Percentiles rank a stretch among this genome's conserved stretches.
These are phyloP conservation scores for Drosophila koepferae DNA, from an alignment of 2,888 invertebrate species.

Conservation along the genomic window DNA sequence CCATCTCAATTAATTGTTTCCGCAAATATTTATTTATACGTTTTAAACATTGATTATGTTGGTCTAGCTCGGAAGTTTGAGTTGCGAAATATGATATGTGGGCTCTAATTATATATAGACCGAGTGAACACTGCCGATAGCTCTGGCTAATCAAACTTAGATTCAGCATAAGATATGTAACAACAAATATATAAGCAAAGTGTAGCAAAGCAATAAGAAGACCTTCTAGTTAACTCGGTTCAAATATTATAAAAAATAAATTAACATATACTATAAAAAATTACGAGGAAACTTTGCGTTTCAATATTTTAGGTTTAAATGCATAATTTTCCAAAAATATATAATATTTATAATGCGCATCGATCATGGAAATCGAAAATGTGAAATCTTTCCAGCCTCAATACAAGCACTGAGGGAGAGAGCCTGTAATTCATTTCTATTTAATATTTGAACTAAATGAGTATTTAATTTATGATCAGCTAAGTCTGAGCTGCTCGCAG, in stretches of 20 bases:
- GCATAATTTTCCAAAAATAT: background rate
- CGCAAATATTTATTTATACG: background rate
- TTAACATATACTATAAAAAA: too few relatives aligned
- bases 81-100: background rate
- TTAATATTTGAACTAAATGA: constrained; percentile 6
- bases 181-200: background rate
- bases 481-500: background rate
- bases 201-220: background rate
- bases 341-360: background rate
- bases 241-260: background rate
- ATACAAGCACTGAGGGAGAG: background rate
- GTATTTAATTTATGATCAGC: constrained; percentile 5
- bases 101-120: background rate
- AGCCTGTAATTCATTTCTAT: background rate
- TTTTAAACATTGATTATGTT: background rate
- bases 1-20: background rate
- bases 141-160: background rate
- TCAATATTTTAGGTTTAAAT: background rate
- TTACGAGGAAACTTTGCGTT: background rate
- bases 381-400: background rate
- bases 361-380: too few relatives aligned
- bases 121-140: background rate
- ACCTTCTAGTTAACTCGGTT: too few relatives aligned
- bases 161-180: background rate
- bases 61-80: background rate